A percentile compares a stretch with the other conserved stretches of the same genome.
Conservation (phyloP, 2,888 invertebrate genomes). For the Alentia gelatinosa region DNA sequence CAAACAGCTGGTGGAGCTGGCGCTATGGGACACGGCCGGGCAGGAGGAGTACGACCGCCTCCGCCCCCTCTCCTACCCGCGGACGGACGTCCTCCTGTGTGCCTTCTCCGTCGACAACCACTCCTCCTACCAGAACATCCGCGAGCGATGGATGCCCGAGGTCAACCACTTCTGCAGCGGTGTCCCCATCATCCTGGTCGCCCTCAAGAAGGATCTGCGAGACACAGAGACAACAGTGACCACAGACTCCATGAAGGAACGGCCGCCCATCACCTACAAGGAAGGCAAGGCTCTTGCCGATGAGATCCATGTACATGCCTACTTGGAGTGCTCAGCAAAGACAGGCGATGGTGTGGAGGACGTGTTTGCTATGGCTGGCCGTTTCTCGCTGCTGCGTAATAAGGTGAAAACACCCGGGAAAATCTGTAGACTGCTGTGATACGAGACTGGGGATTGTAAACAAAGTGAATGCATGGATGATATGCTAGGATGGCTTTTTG, state of each 20-base stretch:
- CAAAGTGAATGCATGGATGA: too few species aligned
- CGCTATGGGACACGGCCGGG: not conserved
- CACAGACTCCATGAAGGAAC: not conserved
- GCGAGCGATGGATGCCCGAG: not conserved
- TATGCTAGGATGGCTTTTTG: too few species aligned
- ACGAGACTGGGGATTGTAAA: too few species aligned
- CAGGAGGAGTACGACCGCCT: slow-evolving; percentile 8
- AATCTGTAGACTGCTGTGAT: too few species aligned
- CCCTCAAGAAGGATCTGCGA: not conserved
- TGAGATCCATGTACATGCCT: not conserved
- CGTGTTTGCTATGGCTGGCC: not conserved
- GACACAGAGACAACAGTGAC: not conserved
- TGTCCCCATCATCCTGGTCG: not conserved
- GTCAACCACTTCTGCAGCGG: not conserved
- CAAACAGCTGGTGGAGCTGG: not conserved
- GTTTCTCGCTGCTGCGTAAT: not conserved
- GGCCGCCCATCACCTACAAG: not conserved
- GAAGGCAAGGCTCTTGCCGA: not conserved
- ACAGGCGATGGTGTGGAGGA: not conserved
- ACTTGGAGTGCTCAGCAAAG: not conserved
- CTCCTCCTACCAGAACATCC: not conserved
- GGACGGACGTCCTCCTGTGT: not conserved
- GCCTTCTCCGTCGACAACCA: not conserved
- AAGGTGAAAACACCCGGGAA: too few species aligned
- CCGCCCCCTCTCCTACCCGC: not conserved